phyloP scores from a whole-genome alignment of 2,113 vertebrate genomes.

The Malurus cyaneus region DNA sequence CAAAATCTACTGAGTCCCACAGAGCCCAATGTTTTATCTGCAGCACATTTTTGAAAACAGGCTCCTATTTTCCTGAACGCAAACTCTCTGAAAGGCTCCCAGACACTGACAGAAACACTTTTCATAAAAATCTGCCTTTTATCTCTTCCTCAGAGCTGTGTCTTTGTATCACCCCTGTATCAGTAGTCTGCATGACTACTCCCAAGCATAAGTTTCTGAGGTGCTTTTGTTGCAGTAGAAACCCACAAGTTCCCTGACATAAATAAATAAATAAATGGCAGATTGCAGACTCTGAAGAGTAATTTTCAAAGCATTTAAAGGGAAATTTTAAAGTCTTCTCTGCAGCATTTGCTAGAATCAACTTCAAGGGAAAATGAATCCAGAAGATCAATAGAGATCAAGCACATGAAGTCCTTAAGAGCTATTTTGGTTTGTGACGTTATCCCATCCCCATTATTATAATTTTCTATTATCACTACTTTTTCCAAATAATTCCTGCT shows the following conservation, averaged over 20 bases:
- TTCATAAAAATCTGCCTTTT: background rate
- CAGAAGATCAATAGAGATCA: background rate
- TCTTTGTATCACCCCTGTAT: background rate
- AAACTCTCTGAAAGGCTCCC: background rate
- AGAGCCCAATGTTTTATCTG: background rate
- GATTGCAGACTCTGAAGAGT: background rate
- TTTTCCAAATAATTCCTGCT: background rate
- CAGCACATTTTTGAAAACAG: background rate
- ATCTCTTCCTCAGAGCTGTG: background rate
- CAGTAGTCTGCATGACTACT: background rate
- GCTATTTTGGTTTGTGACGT: background rate
- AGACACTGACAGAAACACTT: background rate
- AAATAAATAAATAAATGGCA: background rate
- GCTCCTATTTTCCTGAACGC: background rate
- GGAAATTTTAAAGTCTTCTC: background rate
- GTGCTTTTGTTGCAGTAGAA: background rate
- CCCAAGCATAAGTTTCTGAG: background rate
- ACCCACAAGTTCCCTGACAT: background rate
- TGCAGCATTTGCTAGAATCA: background rate
- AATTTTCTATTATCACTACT: background rate
- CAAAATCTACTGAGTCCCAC: rapidly evolving
- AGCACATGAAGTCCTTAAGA: background rate
- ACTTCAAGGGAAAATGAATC: background rate
- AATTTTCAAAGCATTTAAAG: background rate
- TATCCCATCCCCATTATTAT: background rate